phyloP scores from a whole-genome alignment of 1,140 invertebrate species.

The Magallana angulata region DNA sequence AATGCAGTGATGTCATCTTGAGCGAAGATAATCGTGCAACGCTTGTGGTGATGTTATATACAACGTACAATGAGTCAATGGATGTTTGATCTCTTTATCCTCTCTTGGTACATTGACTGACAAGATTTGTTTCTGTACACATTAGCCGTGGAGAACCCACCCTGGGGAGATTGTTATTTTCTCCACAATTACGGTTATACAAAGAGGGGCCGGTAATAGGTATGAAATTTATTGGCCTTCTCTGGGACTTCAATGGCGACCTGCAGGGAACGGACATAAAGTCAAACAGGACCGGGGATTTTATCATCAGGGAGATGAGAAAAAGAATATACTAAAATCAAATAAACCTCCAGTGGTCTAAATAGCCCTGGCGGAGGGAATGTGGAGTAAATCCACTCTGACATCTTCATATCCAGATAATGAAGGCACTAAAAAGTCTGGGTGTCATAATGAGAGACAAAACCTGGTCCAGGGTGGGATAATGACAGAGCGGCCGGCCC shows the following conservation, averaged over 20 bases:
- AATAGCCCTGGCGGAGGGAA: neutral
- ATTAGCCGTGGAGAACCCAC: conserved; percentile 15
- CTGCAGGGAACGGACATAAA: conserved; percentile 26
- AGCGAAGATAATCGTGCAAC: neutral
- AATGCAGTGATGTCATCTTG: neutral
- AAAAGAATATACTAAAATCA: conserved; percentile 23
- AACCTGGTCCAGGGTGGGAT: conserved; percentile 6
- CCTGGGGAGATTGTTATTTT: conserved; percentile 33
- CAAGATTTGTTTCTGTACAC: conserved; percentile 17
- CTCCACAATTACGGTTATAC: conserved; percentile 33
- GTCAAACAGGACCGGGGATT: neutral
- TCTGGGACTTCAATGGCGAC: neutral
- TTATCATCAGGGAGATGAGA: conserved; percentile 28
- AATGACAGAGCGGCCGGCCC: neutral
- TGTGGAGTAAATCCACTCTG: conserved; percentile 14
- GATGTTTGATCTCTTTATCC: conserved; percentile 20
- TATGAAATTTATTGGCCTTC: conserved; percentile 34
- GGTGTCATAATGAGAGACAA: conserved; percentile 30
- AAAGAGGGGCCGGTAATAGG: conserved; percentile 29
- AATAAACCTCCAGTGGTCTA: conserved; percentile 3
- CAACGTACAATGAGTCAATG: neutral
- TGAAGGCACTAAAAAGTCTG: neutral
- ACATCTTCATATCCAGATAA: conserved; percentile 33
- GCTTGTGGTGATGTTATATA: neutral
- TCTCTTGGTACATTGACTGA: conserved; percentile 23